Evolutionary conservation across 1,140 invertebrate species (phyloP).

Genomic region (Euborellia annulipes): DNA sequence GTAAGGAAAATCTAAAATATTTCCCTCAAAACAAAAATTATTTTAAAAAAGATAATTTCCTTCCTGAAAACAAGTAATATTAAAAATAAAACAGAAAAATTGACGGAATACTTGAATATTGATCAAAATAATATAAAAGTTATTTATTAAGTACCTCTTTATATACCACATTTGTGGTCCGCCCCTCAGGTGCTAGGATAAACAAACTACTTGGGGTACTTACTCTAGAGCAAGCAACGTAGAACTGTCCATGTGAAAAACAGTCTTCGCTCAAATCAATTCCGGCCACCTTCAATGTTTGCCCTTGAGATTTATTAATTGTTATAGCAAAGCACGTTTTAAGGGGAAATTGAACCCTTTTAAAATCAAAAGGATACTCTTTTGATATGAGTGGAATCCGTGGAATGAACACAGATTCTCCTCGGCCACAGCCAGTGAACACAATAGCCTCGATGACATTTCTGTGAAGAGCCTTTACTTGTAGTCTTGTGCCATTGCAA

Average conservation of each 20-base stretch:
- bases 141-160: too few relatives aligned
- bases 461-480: too few relatives aligned
- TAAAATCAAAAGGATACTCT: constrained; percentile 10
- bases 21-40: too few relatives aligned
- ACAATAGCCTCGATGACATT: constrained; percentile 4
- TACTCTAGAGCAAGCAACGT: constrained; percentile 19
- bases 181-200: not conserved
- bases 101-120: too few relatives aligned
- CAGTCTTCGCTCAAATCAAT: constrained; percentile 14
- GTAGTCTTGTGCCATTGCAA: too few relatives aligned
- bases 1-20: too few relatives aligned
- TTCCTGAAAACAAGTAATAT: too few relatives aligned
- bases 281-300: constrained; percentile 17
- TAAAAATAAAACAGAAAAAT: too few relatives aligned
- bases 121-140: too few relatives aligned
- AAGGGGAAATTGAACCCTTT: constrained; percentile 26
- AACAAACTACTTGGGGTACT: not conserved
- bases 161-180: not conserved
- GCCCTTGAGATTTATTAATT: constrained; percentile 22
- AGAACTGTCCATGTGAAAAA: constrained; percentile 24
- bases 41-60: too few relatives aligned
- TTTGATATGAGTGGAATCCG: constrained; percentile 7
- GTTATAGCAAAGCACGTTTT: constrained; percentile 25
- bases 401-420: constrained; percentile 8
- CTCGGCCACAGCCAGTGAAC: constrained; percentile 1